Base-by-base conservation (phyloP, 2,888 invertebrate species). In the Asteroscopus sphinx region DNA sequence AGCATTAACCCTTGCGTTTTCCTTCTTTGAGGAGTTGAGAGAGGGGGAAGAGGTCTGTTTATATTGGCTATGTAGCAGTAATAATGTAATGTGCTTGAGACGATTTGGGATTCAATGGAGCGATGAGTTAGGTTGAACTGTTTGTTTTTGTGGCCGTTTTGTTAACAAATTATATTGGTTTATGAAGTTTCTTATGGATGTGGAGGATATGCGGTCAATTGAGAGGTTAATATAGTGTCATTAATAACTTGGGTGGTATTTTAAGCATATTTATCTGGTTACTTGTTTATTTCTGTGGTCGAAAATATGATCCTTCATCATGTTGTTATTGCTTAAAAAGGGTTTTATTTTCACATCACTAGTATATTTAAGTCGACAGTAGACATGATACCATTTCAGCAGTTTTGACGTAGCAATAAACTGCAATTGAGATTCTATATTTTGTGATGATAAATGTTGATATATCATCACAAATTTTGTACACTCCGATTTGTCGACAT, bases 91-190 rank as follows among this genome's bases (percentile, higher is more conserved):
- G 64, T 59, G 66, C 70, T 63, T 47, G 55, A 68, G 67, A 68
- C 63, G 64, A 69, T 76, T 74, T 66, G 68, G 75, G 59, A 75
- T 76, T 78, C 77, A 73, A 77, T 72, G 73, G 63, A 64, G 62
- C 69, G 77, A 56, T 67, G 69, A 67, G 56, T 71, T 65, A 58
- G 56, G 52, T 55, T 60, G 40, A 66, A 69, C 51, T 75, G 61
- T 76, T 74, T 73, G 74, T 74, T 68, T 74, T 72, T 67, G 57
- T 56, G 55, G 68, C 48, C 52, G 55, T 67, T 71, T 71, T 51
- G 57, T 58, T 60, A 74, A 65, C 57, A 75, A 73, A 73, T 65
- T 69, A 71, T 73, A 62, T 67, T 54, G 63, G 66, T 75, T 71
- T 73, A 68, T 71, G 64, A 75, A 67, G 63, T 64, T 49, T 42